Evolutionary conservation across 2,113 vertebrate genomes (phyloP).

Genomic region (Hipposideros armiger): DNA sequence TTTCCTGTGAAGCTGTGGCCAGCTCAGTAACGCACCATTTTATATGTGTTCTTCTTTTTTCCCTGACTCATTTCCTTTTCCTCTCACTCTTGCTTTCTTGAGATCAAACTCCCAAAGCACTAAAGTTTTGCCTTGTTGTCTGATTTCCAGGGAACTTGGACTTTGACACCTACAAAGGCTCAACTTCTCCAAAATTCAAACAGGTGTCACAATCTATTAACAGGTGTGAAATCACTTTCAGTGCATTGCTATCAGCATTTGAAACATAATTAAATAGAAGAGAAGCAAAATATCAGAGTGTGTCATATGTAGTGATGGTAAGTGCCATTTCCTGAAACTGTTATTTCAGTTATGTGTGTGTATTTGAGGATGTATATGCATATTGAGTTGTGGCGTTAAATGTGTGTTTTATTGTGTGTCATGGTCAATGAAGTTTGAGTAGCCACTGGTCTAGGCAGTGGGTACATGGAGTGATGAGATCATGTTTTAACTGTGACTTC

Average conservation of each 20-base stretch:
- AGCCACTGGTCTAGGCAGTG: background rate
- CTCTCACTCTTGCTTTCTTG: constrained; percentile 4
- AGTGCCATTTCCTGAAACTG: background rate
- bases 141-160: background rate
- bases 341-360: background rate
- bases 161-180: background rate
- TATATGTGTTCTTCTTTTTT: background rate
- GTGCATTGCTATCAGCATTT: background rate
- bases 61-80: background rate
- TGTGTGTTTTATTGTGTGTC: background rate
- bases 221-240: background rate
- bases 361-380: background rate
- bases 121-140: background rate
- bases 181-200: constrained; percentile 10
- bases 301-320: background rate
- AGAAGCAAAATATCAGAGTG: background rate
- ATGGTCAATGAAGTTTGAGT: background rate
- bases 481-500: background rate
- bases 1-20: background rate
- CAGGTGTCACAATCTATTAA: background rate
- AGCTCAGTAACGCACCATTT: background rate
- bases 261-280: background rate
- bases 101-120: background rate
- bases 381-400: background rate
- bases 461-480: background rate